phyloP scores from a whole-genome alignment of 2,113 vertebrate genomes.

The Xiphophorus couchianus region DNA sequence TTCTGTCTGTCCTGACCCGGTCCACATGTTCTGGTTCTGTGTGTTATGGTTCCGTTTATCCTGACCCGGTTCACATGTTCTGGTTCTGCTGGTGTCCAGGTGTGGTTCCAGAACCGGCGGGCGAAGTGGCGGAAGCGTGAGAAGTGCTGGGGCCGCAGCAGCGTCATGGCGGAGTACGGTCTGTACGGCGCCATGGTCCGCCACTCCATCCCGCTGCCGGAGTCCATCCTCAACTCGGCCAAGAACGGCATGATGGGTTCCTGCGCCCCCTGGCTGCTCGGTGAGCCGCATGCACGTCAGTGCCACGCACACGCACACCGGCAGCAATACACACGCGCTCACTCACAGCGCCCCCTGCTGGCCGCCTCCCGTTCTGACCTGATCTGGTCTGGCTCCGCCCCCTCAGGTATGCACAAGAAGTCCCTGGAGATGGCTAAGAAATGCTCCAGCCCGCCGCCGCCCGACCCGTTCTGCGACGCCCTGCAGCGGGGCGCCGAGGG shows the following conservation, averaged over 20 bases:
- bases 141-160: slow-evolving; percentile 97
- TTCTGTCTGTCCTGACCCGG: no score
- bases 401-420: slow-evolving; percentile 95
- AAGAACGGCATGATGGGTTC: slow-evolving; percentile 89
- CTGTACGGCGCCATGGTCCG: slow-evolving; percentile 97
- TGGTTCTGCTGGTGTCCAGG: slow-evolving; percentile 70
- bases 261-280: slow-evolving; percentile 94
- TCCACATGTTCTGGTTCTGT: no score
- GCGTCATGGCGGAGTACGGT: slow-evolving; percentile 95
- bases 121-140: slow-evolving; percentile 96
- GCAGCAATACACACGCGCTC: slow-evolving; percentile 28
- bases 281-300: slow-evolving; percentile 84
- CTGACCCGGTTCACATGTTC: not conserved
- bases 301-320: slow-evolving; percentile 63
- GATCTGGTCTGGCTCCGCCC: slow-evolving; percentile 36
- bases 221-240: slow-evolving; percentile 90
- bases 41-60: no score
- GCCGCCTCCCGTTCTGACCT: slow-evolving; percentile 11
- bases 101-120: slow-evolving; percentile 97
- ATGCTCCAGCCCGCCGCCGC: slow-evolving; percentile 74
- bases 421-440: slow-evolving; percentile 86
- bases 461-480: slow-evolving; percentile 64
- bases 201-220: slow-evolving; percentile 93
- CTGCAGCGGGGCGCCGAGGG: slow-evolving; percentile 48
- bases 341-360: not conserved